Conservation (phyloP, 1,140 invertebrate genomes). For the Drosophila jambulina region DNA sequence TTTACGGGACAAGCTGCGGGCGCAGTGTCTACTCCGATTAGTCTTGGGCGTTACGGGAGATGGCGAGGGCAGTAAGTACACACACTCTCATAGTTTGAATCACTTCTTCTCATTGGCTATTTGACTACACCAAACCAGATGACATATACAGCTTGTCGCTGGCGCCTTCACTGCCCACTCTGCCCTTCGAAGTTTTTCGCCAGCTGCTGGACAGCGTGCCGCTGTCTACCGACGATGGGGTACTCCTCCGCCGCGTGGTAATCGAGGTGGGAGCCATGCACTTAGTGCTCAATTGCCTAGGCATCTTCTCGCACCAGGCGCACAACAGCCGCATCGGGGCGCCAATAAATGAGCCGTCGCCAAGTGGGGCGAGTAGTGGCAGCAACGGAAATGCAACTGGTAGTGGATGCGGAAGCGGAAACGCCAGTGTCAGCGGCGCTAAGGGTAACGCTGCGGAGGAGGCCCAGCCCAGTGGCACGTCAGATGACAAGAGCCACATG, state of each 20-base stretch:
- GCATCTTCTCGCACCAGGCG: conserved; percentile 94
- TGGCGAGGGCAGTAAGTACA: conserved; percentile 92
- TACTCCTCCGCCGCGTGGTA: conserved; percentile 91
- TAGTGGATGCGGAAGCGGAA: conserved; percentile 9
- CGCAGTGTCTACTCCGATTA: conserved; percentile 93
- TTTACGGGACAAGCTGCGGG: conserved; percentile 92
- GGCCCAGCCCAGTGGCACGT: conserved; percentile 62
- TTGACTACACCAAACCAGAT: conserved; percentile 81
- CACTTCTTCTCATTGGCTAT: background rate
- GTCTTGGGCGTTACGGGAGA: conserved; percentile 96
- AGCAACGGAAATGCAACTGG: conserved; percentile 44
- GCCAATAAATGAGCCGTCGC: conserved; percentile 67
- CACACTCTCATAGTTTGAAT: background rate
- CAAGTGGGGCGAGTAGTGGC: conserved; percentile 52
- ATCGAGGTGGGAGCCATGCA: conserved; percentile 93
- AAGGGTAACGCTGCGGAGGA: conserved; percentile 50
- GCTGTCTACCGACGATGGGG: conserved; percentile 92
- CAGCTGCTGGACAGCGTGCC: conserved; percentile 92
- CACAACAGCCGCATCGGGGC: conserved; percentile 70
- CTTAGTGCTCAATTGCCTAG: conserved; percentile 93
- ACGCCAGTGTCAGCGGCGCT: conserved; percentile 15
- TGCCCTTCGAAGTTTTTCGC: conserved; percentile 94
- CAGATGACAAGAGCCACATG: conserved; percentile 92
- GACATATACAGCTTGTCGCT: conserved; percentile 92
- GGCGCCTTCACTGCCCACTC: conserved; percentile 91